Evolutionary conservation across 1,140 invertebrate genomes (phyloP).

Genomic region (Maniola jurtina): DNA sequence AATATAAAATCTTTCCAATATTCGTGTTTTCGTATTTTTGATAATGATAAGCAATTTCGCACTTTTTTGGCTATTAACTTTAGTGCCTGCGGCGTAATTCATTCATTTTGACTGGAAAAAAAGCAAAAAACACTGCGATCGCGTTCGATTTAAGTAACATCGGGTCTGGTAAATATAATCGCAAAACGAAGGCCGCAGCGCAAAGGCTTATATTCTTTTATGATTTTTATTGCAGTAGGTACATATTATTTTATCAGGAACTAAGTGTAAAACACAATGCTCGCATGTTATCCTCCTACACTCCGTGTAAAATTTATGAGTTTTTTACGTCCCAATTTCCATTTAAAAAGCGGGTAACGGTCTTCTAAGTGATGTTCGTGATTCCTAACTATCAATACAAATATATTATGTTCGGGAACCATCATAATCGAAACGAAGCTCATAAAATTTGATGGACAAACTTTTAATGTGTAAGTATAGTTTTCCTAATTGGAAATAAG

Average conservation of each 20-base stretch:
- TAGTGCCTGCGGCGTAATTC: conserved; percentile 10
- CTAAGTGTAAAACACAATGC: conserved; percentile 18
- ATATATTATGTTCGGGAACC: conserved; percentile 25
- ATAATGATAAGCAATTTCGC: conserved; percentile 13
- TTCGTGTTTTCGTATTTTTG: conserved; percentile 6
- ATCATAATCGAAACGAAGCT: conserved; percentile 18
- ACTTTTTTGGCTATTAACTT: conserved; percentile 19
- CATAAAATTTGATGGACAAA: conserved; percentile 20
- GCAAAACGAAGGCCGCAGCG: not conserved
- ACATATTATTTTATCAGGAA: conserved; percentile 18
- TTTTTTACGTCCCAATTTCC: conserved; percentile 61
- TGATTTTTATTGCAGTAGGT: conserved; percentile 20
- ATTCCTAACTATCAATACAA: conserved; percentile 27
- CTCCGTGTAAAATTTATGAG: conserved; percentile 47
- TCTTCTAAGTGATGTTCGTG: conserved; percentile 46
- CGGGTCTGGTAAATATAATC: conserved; percentile 15
- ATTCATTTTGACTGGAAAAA: conserved; percentile 12
- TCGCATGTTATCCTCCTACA: conserved; percentile 34
- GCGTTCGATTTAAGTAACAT: conserved; percentile 17
- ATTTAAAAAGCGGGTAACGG: conserved; percentile 60
- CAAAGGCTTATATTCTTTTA: conserved; percentile 8
- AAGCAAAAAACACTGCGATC: conserved; percentile 14
- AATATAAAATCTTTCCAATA: not conserved
- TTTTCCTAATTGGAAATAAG: not conserved
- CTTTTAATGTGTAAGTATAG: conserved; percentile 12